These are phyloP conservation scores for Gadopsis marmoratus DNA, from an alignment of 2,797 vertebrate species.

Conservation along the genomic window DNA sequence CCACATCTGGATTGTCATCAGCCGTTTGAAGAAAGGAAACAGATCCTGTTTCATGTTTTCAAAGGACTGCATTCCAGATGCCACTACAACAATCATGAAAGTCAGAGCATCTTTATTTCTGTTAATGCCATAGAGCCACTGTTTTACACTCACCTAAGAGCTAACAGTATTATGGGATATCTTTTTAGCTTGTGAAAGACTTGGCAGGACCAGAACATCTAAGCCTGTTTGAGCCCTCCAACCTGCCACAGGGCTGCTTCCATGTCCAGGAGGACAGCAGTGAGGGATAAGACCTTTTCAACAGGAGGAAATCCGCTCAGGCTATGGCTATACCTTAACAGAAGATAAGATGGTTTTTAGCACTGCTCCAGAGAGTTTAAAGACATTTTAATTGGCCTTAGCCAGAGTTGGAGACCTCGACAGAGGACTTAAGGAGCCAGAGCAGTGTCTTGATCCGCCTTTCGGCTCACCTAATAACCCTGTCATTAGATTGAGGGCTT, in stretches of 20 bases:
- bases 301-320: slow-evolving; percentile 78
- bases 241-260: slow-evolving; percentile 65
- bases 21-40: slow-evolving; percentile 5
- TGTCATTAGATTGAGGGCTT: slow-evolving; percentile 73
- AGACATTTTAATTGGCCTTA: slow-evolving; percentile 80
- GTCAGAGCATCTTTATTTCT: not conserved
- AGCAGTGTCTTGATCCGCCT: slow-evolving; percentile 74
- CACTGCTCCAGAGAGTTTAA: slow-evolving; percentile 75
- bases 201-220: slow-evolving; percentile 56
- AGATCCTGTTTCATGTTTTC: not conserved
- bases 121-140: not conserved
- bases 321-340: slow-evolving; percentile 65
- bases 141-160: slow-evolving; percentile 20
- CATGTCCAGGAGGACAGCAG: slow-evolving; percentile 60
- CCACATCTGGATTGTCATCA: slow-evolving; percentile 25
- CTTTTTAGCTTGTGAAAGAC: slow-evolving; percentile 38
- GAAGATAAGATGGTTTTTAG: slow-evolving; percentile 77
- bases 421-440: slow-evolving; percentile 68
- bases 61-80: not conserved
- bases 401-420: slow-evolving; percentile 67
- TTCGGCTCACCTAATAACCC: slow-evolving; percentile 76
- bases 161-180: slow-evolving; percentile 29
- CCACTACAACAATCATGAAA: not conserved
- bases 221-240: slow-evolving; percentile 69
- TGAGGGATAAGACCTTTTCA: slow-evolving; percentile 75